Conservation (phyloP, 2,888 invertebrate genomes). For the Mesorhabditis belari region DNA sequence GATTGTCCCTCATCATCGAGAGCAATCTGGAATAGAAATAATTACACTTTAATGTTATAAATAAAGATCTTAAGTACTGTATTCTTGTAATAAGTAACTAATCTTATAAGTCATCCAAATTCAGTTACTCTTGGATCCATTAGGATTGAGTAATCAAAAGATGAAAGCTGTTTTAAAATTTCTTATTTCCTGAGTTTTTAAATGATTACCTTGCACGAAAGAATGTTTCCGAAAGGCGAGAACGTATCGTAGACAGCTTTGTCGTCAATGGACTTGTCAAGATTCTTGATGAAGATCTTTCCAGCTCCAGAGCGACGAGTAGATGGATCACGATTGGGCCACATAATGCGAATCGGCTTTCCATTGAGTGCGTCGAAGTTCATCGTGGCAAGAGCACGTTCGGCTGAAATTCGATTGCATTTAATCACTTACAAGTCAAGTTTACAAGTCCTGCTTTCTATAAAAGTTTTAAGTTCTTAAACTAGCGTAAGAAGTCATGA, state of each 20-base stretch:
- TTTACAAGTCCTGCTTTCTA: too few species aligned
- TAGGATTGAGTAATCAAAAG: neutral
- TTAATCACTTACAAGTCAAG: too few species aligned
- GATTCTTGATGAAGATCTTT: constrained; percentile 97
- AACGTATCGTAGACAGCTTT: constrained; percentile 99
- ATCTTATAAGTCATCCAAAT: too few species aligned
- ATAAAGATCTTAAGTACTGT: too few species aligned
- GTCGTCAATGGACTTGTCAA: constrained; percentile 96
- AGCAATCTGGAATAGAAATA: too few species aligned
- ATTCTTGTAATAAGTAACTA: too few species aligned
- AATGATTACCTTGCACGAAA: constrained; percentile 88
- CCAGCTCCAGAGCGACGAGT: constrained; percentile 95
- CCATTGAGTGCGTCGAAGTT: constrained; percentile 96
- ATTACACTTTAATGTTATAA: too few species aligned
- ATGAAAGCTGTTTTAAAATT: too few species aligned
- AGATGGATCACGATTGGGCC: constrained; percentile 84
- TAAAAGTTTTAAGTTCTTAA: too few species aligned
- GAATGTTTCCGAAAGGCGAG: constrained; percentile 94
- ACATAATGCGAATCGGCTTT: constrained; percentile 98
- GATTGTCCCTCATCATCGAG: constrained; percentile 57
- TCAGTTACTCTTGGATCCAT: constrained; percentile 27
- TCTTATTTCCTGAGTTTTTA: neutral
- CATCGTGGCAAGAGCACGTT: constrained; percentile 97
- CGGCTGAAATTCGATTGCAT: constrained; percentile 63
- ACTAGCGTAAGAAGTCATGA: too few species aligned